phyloP scores from a whole-genome alignment of 1,140 invertebrate species.

The Carcinoscorpius rotundicauda region DNA sequence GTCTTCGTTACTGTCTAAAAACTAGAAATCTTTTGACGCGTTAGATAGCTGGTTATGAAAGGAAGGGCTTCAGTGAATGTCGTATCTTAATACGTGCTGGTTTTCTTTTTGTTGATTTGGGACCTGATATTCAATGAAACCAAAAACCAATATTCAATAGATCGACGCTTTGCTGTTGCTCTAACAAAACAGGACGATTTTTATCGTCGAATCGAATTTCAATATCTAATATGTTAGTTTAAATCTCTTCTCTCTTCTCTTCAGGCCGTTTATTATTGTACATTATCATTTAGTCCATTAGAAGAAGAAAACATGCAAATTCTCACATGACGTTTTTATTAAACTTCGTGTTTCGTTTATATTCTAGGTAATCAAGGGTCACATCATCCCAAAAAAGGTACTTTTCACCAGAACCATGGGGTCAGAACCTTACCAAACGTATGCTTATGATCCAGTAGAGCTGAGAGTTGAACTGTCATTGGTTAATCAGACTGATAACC shows the following conservation, averaged over 20 bases:
- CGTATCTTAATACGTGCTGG: no score
- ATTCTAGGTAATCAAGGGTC: constrained; percentile 70
- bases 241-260: neutral
- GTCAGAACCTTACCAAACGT: constrained; percentile 50
- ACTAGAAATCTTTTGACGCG: no score
- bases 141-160: no score
- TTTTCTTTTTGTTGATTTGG: no score
- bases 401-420: constrained; percentile 71
- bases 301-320: neutral
- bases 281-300: neutral
- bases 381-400: constrained; percentile 73
- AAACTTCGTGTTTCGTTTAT: constrained; percentile 2
- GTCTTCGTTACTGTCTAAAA: no score
- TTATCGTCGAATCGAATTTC: neutral
- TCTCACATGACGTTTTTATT: neutral
- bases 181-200: no score
- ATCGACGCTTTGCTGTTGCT: no score
- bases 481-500: constrained; percentile 22
- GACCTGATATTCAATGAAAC: no score
- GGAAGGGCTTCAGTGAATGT: no score
- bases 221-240: neutral
- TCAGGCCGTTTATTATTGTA: neutral
- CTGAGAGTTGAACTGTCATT: constrained; percentile 52
- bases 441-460: constrained; percentile 59
- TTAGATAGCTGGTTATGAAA: no score